Conservation (phyloP, 1,140 invertebrate genomes). For the Halesus radiatus region DNA sequence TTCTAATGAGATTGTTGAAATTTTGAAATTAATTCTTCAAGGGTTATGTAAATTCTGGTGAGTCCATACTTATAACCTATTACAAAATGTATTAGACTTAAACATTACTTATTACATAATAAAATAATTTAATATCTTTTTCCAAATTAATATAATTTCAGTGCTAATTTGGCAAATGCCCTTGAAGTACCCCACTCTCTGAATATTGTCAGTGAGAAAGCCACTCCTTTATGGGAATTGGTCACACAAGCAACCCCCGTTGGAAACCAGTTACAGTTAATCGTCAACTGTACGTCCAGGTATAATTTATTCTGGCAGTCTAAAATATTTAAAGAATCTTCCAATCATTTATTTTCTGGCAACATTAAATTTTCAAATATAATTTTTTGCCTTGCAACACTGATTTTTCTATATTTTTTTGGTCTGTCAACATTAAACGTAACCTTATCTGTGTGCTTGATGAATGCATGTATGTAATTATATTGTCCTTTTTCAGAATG, state of each 20-base stretch:
- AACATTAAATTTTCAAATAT: slow-evolving; percentile 3
- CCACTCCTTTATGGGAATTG: slow-evolving; percentile 16
- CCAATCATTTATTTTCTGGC: neutral
- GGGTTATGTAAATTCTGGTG: slow-evolving; percentile 44
- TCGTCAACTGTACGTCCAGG: slow-evolving; percentile 45
- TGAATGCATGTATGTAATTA: too few relatives aligned
- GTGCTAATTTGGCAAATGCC: slow-evolving; percentile 39
- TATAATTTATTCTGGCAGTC: neutral
- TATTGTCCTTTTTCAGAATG: slow-evolving; percentile 39
- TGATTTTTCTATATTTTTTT: neutral
- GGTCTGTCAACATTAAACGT: too few relatives aligned
- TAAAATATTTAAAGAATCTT: too few relatives aligned
- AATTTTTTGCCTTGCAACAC: neutral
- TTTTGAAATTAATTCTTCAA: slow-evolving; percentile 43
- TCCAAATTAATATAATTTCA: slow-evolving; percentile 32
- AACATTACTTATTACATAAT: too few relatives aligned
- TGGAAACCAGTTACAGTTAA: slow-evolving; percentile 44
- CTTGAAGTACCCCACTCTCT: slow-evolving; percentile 41
- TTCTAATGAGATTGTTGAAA: slow-evolving; percentile 19
- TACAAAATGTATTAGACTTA: neutral
- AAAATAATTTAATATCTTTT: neutral
- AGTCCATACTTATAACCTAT: slow-evolving; percentile 1
- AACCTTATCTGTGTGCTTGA: too few relatives aligned
- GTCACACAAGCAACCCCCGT: slow-evolving; percentile 43
- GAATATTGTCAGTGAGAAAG: neutral